Base-by-base conservation (phyloP, 2,113 vertebrate species). In the Stomatorhinus ivindoensis region DNA sequence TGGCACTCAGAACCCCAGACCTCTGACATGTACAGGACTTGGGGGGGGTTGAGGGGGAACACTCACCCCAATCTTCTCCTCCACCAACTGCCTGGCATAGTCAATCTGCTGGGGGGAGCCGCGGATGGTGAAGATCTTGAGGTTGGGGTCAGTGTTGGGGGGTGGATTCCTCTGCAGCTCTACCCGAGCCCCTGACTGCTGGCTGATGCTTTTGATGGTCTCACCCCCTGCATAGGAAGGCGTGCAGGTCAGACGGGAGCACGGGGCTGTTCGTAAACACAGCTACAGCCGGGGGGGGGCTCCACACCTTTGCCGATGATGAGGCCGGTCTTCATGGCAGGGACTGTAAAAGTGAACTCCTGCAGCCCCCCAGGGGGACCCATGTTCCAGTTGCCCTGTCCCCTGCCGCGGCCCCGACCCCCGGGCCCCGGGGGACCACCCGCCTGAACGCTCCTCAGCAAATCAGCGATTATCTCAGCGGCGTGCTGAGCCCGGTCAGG, bases 371-470 rank as follows among this genome's bases (percentile, higher is more conserved):
- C 98, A 89, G 98, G 98, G 65, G 98, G 98, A 0, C 98, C 98
- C 98, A 99, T 99, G 93, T 98, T 99, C 98, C 98, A 99, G 94
- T 98, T 99, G 90, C 98, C 98, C 94, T 99, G 97, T 47, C 98
- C 98, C 80, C 98, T 96, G 46, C 98, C 98, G 87, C 98, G 95
- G 47, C 98, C 98, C 90, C 98, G 95, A 89, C 98, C 98, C 47
- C 98, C 98, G 35, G 97, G 98, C 55, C 86, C 86, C 10, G 97
- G 97, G 19, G 97, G 97, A 39, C 99, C 99, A 8, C 98, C 98
- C n/a, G 97, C 95, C 96, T 99, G 98, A 89, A 99, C 98, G 82
- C 98, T 99, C 92, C 98, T 96, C 92, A 99, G 96, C n/a, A 99
- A 95, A 91, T 99, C 98, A 19, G 97, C 96, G 90, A 99, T 98